A percentile compares a stretch with the other conserved stretches of the same genome.
These are phyloP conservation scores for Brienomyrus longianalis DNA, from an alignment of 2,113 vertebrate species.

Conservation along the genomic window DNA sequence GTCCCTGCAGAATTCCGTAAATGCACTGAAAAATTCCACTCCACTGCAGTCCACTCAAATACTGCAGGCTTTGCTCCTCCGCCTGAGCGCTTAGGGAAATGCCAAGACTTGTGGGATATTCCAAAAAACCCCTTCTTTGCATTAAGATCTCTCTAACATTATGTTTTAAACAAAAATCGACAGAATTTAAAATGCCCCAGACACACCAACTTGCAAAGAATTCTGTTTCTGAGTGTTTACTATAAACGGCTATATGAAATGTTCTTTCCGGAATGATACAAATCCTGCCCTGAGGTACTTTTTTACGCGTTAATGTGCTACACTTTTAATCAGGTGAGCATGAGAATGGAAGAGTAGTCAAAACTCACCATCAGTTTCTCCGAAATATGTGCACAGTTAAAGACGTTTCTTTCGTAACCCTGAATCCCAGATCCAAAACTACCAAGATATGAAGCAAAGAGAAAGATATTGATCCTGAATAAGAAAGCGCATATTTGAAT, in stretches of 20 bases:
- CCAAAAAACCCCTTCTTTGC: neutral
- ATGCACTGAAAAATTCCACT: neutral
- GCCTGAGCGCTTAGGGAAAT: neutral
- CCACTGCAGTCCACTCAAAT: neutral
- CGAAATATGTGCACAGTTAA: neutral
- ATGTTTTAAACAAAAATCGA: neutral
- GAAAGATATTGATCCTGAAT: neutral
- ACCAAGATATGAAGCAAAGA: neutral
- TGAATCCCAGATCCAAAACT: neutral
- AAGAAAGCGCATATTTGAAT: neutral
- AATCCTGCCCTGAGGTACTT: neutral
- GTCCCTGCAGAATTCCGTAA: neutral
- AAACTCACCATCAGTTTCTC: neutral
- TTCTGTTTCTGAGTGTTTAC: neutral
- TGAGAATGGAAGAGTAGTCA: neutral
- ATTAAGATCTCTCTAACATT: neutral
- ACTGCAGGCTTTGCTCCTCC: neutral
- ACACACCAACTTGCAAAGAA: neutral
- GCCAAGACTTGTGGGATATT: neutral
- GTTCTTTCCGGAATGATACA: neutral
- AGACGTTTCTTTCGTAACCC: neutral
- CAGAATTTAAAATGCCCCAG: neutral
- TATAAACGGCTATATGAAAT: neutral
- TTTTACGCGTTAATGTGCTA: neutral
- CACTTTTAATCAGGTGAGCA: neutral